phyloP scores from a whole-genome alignment of 2,113 vertebrate genomes.

The Syngnathoides biaculeatus region DNA sequence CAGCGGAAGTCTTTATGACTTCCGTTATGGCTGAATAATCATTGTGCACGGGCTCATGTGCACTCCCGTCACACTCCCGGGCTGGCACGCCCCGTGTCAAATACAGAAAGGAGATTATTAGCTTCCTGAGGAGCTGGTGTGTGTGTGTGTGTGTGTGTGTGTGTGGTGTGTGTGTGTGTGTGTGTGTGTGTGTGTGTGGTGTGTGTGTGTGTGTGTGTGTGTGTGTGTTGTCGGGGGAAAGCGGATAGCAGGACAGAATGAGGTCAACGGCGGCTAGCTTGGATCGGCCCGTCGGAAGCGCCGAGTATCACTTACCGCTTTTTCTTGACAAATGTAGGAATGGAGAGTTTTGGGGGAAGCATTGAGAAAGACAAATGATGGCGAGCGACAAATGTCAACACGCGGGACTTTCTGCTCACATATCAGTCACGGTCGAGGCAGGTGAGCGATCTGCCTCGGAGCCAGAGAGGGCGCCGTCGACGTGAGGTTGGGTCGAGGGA shows the following conservation, averaged over 20 bases:
- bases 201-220: slow-evolving; percentile 9
- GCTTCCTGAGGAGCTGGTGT: slow-evolving; percentile 53
- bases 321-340: slow-evolving; percentile 21
- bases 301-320: slow-evolving; percentile 26
- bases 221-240: slow-evolving; percentile 5
- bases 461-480: slow-evolving; percentile 22
- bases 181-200: slow-evolving; percentile 11
- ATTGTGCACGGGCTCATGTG: slow-evolving; percentile 36
- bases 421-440: slow-evolving; percentile 21
- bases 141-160: slow-evolving; percentile 7
- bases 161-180: slow-evolving; percentile 7
- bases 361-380: slow-evolving; percentile 25
- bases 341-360: slow-evolving; percentile 15
- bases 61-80: slow-evolving; percentile 10
- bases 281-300: slow-evolving; percentile 32
- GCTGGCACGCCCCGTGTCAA: slow-evolving; percentile 25
- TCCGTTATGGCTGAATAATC: slow-evolving; percentile 61
- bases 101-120: slow-evolving; percentile 66
- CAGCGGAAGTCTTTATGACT: slow-evolving; percentile 64
- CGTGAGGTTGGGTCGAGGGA: slow-evolving; percentile 50
- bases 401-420: background rate
- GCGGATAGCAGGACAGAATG: slow-evolving; percentile 40
- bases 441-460: slow-evolving; percentile 12
- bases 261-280: slow-evolving; percentile 39
- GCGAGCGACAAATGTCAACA: slow-evolving; percentile 23